phyloP scores from a whole-genome alignment of 2,888 invertebrate genomes.

The Auanema sp. region DNA sequence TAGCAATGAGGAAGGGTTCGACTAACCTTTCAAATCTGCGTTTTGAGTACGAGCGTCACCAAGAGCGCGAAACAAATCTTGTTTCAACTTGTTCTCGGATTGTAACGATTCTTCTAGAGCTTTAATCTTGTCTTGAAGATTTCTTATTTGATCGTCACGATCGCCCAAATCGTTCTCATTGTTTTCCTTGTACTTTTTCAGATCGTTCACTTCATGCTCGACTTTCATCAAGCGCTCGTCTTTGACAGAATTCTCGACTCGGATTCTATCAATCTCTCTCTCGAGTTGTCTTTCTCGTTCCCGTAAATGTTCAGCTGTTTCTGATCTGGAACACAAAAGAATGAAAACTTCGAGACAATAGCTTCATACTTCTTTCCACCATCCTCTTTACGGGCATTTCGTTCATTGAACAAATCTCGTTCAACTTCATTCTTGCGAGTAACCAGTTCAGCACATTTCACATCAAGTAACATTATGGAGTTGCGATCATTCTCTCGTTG shows the following conservation, averaged over 20 bases:
- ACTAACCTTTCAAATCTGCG: conserved; percentile 23
- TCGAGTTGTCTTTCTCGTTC: conserved; percentile 44
- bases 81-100: conserved; percentile 93
- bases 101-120: conserved; percentile 90
- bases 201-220: conserved; percentile 71
- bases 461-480: conserved; percentile 76
- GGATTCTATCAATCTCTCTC: conserved; percentile 39
- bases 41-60: conserved; percentile 38
- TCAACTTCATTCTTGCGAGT: conserved; percentile 78
- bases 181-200: conserved; percentile 70
- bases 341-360: not conserved
- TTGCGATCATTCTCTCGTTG: conserved; percentile 80
- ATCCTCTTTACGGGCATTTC: conserved; percentile 73
- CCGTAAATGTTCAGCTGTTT: conserved; percentile 39
- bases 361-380: conserved; percentile 64
- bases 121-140: conserved; percentile 83
- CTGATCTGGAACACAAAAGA: conserved; percentile 2
- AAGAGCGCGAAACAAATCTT: conserved; percentile 83
- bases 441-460: conserved; percentile 82
- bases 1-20: not conserved
- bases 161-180: conserved; percentile 32
- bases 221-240: conserved; percentile 73
- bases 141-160: conserved; percentile 34
- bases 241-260: conserved; percentile 29
- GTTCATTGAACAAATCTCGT: conserved; percentile 72